phyloP scores from a whole-genome alignment of 2,888 invertebrate species.

The Thalpophila matura region DNA sequence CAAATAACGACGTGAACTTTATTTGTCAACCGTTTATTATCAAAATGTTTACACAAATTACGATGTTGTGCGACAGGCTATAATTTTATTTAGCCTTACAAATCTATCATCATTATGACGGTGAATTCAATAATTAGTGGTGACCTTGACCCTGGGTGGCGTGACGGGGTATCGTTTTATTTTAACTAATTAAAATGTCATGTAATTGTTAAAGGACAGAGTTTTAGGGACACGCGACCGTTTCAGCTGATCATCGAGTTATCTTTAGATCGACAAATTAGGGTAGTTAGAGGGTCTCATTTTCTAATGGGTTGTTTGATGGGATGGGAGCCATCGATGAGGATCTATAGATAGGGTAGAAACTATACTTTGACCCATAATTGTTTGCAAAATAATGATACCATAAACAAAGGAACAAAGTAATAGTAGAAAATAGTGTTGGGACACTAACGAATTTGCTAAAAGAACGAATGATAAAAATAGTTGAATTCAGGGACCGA shows the following conservation, averaged over 20 bases:
- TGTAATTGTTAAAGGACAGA: constrained; percentile 45
- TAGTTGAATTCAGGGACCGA: too few species aligned
- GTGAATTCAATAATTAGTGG: constrained; percentile 23
- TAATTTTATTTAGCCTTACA: constrained; percentile 45
- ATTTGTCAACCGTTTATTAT: constrained; percentile 45
- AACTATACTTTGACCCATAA: too few species aligned
- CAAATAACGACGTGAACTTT: constrained; percentile 24
- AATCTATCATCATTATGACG: constrained; percentile 46
- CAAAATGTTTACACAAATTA: constrained; percentile 51
- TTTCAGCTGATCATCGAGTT: not conserved
- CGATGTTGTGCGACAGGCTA: constrained; percentile 32
- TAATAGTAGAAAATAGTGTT: too few species aligned
- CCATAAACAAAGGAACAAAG: too few species aligned
- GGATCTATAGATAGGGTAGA: too few species aligned
- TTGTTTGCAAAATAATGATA: not conserved
- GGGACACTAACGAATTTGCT: too few species aligned
- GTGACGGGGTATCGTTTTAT: constrained; percentile 43
- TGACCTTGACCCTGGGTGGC: constrained; percentile 48
- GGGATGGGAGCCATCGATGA: not conserved
- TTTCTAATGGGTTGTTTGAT: constrained; percentile 5
- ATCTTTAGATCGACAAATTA: constrained; percentile 2
- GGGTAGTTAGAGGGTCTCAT: not conserved
- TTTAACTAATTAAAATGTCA: constrained; percentile 57
- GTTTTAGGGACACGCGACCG: constrained; percentile 42
- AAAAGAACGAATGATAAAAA: too few species aligned